These are phyloP conservation scores for Netelia melanura DNA, from an alignment of 2,888 invertebrate genomes.

Conservation along the genomic window DNA sequence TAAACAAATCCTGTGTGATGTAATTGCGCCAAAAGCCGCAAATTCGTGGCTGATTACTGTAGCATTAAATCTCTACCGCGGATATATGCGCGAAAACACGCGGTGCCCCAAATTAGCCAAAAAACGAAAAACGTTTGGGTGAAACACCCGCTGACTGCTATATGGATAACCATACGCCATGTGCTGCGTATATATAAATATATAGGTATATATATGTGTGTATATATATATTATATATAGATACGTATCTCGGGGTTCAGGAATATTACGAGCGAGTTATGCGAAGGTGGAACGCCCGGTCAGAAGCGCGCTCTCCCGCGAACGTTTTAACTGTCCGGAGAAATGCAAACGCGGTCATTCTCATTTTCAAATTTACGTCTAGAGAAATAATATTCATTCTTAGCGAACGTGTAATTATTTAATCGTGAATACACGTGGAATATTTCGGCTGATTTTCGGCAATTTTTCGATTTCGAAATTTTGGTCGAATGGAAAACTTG, in stretches of 20 bases:
- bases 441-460: too few relatives aligned
- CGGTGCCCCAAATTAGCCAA: conserved; percentile 43
- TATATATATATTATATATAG: background rate
- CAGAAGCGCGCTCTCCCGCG: conserved; percentile 56
- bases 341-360: too few relatives aligned
- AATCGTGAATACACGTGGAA: too few relatives aligned
- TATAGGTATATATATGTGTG: background rate
- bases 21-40: conserved; percentile 20
- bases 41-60: conserved; percentile 27
- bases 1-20: conserved; percentile 1
- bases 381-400: too few relatives aligned
- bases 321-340: conserved; percentile 2
- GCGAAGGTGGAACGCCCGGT: conserved; percentile 67
- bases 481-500: background rate
- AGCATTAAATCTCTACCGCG: background rate
- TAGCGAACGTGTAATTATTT: too few relatives aligned
- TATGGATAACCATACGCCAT: conserved; percentile 9
- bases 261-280: conserved; percentile 66
- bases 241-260: conserved; percentile 31
- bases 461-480: conserved; percentile 3
- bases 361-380: too few relatives aligned
- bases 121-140: conserved; percentile 41
- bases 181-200: background rate
- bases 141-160: conserved; percentile 22
- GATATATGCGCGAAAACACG: background rate